A percentile compares a stretch with the other conserved stretches of the same genome.
Conservation (phyloP, 2,888 invertebrate genomes). For the Drosophila algonquin region DNA sequence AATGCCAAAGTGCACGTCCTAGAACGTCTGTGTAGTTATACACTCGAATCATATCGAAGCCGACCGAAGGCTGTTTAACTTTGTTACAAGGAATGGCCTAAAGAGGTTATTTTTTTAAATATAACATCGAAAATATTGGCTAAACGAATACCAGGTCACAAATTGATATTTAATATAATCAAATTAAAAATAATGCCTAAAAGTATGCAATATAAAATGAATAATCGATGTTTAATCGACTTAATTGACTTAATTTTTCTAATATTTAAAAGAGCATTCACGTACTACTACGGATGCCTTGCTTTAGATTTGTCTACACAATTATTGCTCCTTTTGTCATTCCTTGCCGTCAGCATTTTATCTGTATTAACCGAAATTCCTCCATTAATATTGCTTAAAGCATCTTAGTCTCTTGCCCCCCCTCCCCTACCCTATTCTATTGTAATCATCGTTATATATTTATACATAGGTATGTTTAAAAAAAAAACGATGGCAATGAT, state of each 20-base stretch:
- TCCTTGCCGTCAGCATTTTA: constrained; percentile 5
- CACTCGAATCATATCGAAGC: constrained; percentile 11
- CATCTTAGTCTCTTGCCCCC: constrained; percentile 19
- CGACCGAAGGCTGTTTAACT: constrained; percentile 1
- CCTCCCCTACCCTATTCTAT: not conserved
- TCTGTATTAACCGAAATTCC: constrained; percentile 22
- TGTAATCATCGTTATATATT: constrained; percentile 11
- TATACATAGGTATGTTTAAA: not conserved
- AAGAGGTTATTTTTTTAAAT: too few relatives aligned
- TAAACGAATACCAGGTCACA: not conserved
- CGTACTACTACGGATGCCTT: not conserved
- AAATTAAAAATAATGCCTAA: not conserved
- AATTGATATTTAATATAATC: too few relatives aligned
- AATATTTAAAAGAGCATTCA: not conserved
- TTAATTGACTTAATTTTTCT: too few relatives aligned
- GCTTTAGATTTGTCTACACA: not conserved
- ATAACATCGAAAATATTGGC: not conserved
- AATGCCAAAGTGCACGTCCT: constrained; percentile 57
- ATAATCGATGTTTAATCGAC: not conserved
- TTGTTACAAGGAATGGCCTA: not conserved
- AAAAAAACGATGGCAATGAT: not conserved
- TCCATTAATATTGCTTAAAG: constrained; percentile 33
- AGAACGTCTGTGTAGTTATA: constrained; percentile 47
- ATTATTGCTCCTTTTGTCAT: constrained; percentile 9
- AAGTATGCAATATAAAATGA: not conserved